Evolutionary conservation across 2,113 vertebrate species (phyloP).

Genomic region (Burhinus oedicnemus): DNA sequence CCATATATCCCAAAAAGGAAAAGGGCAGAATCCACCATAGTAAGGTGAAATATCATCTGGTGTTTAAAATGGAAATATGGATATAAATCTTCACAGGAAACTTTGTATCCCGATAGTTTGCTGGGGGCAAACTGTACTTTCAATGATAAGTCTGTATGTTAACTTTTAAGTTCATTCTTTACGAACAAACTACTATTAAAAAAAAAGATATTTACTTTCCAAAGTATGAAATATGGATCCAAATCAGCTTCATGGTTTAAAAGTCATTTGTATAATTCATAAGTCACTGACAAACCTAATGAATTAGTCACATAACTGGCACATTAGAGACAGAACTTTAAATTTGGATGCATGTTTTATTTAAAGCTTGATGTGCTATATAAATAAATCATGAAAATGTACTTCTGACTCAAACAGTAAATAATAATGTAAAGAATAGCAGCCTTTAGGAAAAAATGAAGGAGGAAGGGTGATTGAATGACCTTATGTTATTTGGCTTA

Average conservation of each 20-base stretch:
- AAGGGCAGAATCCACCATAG: background rate
- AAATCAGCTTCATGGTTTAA: conserved; percentile 19
- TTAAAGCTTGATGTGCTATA: conserved; percentile 42
- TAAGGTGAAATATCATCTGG: background rate
- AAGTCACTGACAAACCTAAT: conserved; percentile 59
- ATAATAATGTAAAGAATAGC: conserved; percentile 58
- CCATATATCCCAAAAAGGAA: background rate
- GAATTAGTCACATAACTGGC: conserved; percentile 72
- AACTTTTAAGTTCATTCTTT: conserved; percentile 30
- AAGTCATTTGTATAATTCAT: conserved; percentile 66
- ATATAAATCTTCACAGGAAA: background rate
- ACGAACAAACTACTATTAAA: conserved; percentile 54
- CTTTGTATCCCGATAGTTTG: background rate
- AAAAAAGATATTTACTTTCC: conserved; percentile 58
- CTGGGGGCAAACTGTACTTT: background rate
- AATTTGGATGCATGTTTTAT: conserved; percentile 62
- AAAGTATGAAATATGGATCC: conserved; percentile 52
- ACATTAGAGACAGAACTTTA: conserved; percentile 49
- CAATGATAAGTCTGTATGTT: background rate
- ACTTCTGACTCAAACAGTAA: conserved; percentile 63
- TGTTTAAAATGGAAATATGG: background rate
- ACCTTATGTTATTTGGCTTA: background rate
- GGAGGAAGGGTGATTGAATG: conserved; percentile 28
- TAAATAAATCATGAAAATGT: conserved; percentile 68
- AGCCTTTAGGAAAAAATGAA: background rate